A percentile compares a stretch with the other conserved stretches of the same genome.
Conservation (phyloP, 1,140 invertebrate genomes). For the Atta colombica region DNA sequence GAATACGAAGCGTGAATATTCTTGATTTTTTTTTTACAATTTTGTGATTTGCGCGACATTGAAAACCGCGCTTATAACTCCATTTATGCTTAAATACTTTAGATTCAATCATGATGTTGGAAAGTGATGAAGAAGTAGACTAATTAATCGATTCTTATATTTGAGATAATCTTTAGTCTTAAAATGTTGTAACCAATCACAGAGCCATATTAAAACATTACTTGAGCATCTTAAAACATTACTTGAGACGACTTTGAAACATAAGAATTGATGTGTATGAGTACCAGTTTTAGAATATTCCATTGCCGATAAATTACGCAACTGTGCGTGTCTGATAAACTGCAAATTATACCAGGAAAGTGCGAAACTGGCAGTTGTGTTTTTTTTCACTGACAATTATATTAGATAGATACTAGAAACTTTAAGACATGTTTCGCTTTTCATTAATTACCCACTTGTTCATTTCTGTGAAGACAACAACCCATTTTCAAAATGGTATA, state of each 20-base stretch:
- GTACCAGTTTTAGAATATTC: not conserved
- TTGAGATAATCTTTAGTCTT: too few species aligned
- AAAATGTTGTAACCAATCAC: too few species aligned
- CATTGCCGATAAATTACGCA: constrained; percentile 1
- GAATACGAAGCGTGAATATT: too few species aligned
- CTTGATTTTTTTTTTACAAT: constrained; percentile 1
- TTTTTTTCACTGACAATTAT: not conserved
- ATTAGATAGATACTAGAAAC: constrained; percentile 26
- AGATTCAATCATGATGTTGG: constrained; percentile 1
- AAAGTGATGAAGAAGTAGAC: not conserved
- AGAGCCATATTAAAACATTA: too few species aligned
- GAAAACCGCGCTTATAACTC: not conserved
- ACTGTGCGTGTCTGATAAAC: constrained; percentile 29
- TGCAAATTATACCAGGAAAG: constrained; percentile 1
- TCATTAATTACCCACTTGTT: constrained; percentile 40
- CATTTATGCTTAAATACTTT: not conserved
- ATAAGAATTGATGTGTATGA: too few species aligned
- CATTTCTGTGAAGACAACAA: constrained; percentile 14
- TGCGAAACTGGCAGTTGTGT: not conserved
- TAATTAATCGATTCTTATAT: too few species aligned
- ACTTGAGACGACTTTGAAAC: too few species aligned
- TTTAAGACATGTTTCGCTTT: constrained; percentile 24
- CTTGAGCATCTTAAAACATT: too few species aligned
- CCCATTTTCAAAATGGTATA: not conserved
- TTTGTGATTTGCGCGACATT: not conserved